Base-by-base conservation (phyloP, 2,113 vertebrate species). In the Propithecus coquereli region DNA sequence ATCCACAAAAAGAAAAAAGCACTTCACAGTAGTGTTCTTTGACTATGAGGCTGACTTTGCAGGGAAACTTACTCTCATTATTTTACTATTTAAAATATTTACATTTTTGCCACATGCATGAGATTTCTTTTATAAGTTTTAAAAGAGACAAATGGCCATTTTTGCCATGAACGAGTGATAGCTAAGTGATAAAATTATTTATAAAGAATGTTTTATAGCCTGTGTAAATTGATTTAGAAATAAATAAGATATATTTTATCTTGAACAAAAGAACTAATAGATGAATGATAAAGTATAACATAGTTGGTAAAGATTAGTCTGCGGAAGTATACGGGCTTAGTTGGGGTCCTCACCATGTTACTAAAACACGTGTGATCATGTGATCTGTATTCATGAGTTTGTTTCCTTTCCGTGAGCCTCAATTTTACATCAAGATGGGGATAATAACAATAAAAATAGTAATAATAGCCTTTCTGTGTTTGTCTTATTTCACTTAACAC, bases 161-260 rank as follows among this genome's bases (percentile, higher is more conserved):
- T 68, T 86, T 63, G 16, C 18, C 52, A 66, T 77, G 83, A 93
- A 73, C 25, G 79, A 93, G 50, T 68, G 13, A 94, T 23, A 85
- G 8, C 2, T 66, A 59, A 16, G 20, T 54, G 30, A 76, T 71
- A 12, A 18, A 50, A 90, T 50, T 66, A 86, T 77, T 83, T 87
- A 22, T 68, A 91, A 88, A 81, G 8, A 92, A 61, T 83, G 0
- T n/a, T 87, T 94, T 34, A 86, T 66, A 27, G 13, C 8, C 16
- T 79, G 11, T 50, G 2, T 71, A 40, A 94, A 90, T 57, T 34
- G 90, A 59, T 82, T 74, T 91, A 45, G 34, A 82, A 61, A 85
- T 80, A 63, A 37, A 23, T 59, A 34, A 54, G 83, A 80, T 71
- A 23, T 52, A 74, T 45, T 79, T 86, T 68, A 23, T 57, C 81